Evolutionary conservation across 1,140 invertebrate species (phyloP).

Genomic region (Stegodyphus dumicola): DNA sequence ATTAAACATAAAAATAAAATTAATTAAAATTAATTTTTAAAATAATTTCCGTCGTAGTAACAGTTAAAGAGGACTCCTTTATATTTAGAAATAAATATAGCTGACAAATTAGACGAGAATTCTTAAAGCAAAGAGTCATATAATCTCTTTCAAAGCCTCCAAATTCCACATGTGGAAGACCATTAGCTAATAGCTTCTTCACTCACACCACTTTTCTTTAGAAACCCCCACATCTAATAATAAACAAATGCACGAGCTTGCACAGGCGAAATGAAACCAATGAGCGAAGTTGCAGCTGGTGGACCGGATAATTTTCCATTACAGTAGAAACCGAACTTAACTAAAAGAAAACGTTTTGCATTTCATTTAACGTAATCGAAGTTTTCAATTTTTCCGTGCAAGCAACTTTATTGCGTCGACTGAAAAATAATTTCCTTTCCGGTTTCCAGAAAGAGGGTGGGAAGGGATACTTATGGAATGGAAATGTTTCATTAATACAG

Average conservation of each 20-base stretch:
- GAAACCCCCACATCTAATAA: slow-evolving; percentile 3
- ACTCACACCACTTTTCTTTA: background rate
- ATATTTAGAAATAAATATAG: no score
- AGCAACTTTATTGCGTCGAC: slow-evolving; percentile 16
- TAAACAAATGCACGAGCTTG: slow-evolving; percentile 3
- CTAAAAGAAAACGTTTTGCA: slow-evolving; percentile 58
- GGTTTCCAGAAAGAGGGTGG: background rate
- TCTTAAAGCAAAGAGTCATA: no score
- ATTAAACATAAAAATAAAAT: no score
- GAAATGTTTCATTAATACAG: slow-evolving; percentile 53
- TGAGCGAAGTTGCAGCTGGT: background rate
- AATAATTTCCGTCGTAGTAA: no score
- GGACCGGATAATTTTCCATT: slow-evolving; percentile 43
- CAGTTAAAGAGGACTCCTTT: no score
- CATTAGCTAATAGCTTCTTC: background rate
- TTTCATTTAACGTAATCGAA: slow-evolving; percentile 59
- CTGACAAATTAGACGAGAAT: no score
- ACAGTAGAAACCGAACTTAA: slow-evolving; percentile 47
- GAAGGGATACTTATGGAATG: slow-evolving; percentile 27
- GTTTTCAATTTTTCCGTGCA: slow-evolving; percentile 53
- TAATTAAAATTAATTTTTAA: no score
- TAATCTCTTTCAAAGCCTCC: no score
- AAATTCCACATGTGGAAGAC: background rate
- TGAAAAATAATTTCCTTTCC: slow-evolving; percentile 21
- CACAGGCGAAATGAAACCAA: background rate